Base-by-base conservation (phyloP, 2,113 vertebrate species). In the Podiceps cristatus region DNA sequence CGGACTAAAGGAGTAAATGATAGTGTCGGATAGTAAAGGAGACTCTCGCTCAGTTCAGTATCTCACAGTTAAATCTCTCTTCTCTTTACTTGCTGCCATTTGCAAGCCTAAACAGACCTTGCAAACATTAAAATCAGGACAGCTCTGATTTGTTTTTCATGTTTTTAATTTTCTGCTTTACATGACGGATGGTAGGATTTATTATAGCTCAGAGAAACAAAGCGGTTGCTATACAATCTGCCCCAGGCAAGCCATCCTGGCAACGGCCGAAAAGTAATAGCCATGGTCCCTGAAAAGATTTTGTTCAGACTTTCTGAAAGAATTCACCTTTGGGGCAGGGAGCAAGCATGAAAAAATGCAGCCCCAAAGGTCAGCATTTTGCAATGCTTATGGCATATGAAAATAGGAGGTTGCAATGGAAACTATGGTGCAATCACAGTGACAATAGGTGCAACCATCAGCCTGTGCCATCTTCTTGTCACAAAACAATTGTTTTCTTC, bases 351-450 rank as follows among this genome's bases (percentile, higher is more conserved):
- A 87, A 96, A 96, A 96, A 94, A 93, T 88, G 83, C 47, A 95
- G 83, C 89, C 93, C 82, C 81, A 96, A 95, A 98, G 96, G 96
- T 98, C 95, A 93, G 42, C 33, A 31, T 96, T 97, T 97, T 96
- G 96, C 92, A 97, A 91, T 77, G 87, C 88, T 95, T 58, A 10
- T 77, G 50, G 78, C 28, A 40, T 80, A 80, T 69, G 81, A 92
- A 93, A 97, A 93, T 35, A 85, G 44, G 77, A 93, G 94, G 73
- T 67, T 92, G 72, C 2, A 8, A 60, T 95, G 93, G 95, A 96
- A 96, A 95, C 50, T 76, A 33, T 97, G 94, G 92, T 73, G 87
- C 82, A 97, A 96, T 72, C 29, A 37, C 23, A 28, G 63, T 33
- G 78, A 64, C 63, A 75, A 10, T 0, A 59, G 87, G 82, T 59